Base-by-base conservation (phyloP, 2,113 vertebrate species). In the Baryphthengus martii region DNA sequence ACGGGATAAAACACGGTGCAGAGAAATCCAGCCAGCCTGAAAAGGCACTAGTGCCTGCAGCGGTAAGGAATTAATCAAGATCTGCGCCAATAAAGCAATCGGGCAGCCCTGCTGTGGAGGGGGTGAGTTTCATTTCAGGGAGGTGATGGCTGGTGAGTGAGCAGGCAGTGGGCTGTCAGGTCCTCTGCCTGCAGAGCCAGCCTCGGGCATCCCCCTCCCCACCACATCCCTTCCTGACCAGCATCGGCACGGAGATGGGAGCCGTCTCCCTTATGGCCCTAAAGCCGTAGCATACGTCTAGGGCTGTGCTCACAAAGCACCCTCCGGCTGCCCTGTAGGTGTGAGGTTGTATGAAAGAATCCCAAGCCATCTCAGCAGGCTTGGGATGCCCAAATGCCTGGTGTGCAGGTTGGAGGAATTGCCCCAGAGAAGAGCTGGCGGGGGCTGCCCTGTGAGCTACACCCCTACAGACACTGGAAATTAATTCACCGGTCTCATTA, bases 251-350 rank as follows among this genome's bases (percentile, higher is more conserved):
- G 1, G 56, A 9, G 37, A 20, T 56, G 24, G 52, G 53, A 81
- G 26, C 37, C 11, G 0, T 9, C 29, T 39, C 17, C 0, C 23
- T 19, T 7, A 5, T 0, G 18, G 37, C 71, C 14, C 3, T 0
- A 4, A 2, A 33, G 59, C 66, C n/a, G 9, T 0, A 58, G 52
- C 23, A 3, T 3, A 3, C 2, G 0, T 8, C 26, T 35, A 9
- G 1, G 39, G 28, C 19, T 67, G 62, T 1, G 2, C 18, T 74
- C 55, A 37, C 39, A 50, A 13, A 78, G 24, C 44, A 44, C 3
- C 28, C 21, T 39, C 21, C 39, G 24, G 44, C 53, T 50, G 23
- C 55, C 1, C 66, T 6, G 26, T 6, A 47, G 37, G 40, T 13
- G 21, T 10, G 35, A 47, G 47, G 12, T 39, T 17, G n/a, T 4